Evolutionary conservation across 2,888 invertebrate species (phyloP), one percentile per base, ranked within the genome.

Genomic region (Punctoribates punctum): DNA sequence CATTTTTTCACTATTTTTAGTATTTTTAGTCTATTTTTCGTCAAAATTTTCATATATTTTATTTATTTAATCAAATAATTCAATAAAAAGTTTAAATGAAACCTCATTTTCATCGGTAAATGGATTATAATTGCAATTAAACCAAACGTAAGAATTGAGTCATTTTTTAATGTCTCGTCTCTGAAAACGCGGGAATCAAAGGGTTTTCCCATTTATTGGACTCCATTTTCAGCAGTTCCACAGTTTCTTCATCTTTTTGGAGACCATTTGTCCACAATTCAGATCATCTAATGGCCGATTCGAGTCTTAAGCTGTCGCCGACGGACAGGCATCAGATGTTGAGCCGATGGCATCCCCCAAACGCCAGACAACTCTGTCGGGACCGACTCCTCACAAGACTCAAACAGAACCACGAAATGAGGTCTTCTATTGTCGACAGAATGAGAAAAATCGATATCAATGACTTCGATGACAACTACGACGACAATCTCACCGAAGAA

Each of bases 371-470:
- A 11, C 15, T 60, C 5, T 67, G 67, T n/a, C 13, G 42, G 15
- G 67, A 67, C 38, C 25, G 67, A 29, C 42, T 67, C 9, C 34
- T 67, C 1, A n/a, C 38, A 38, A 34, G 42, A 67, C 67, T 67
- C 15, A 67, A 42, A 67, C 34, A 67, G 38, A 34, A 29, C 67
- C 42, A 67, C 38, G 67, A 67, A 67, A 67, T 42, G 34, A 25
- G 67, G 20, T 67, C 67, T 27, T 42, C 42, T 20, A 9, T 67
- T 34, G 67, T 67, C n/a, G 67, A 67, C n/a, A 13, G 67, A n/a
- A 67, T 67, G 67, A 67, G 67, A n/a, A 67, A 67, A 67, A 20
- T 67, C 38, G 38, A 67, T n/a, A 42, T 42, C n/a, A 67, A 38
- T 20, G 38, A 67, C 67, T 29, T 62, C 29, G n/a, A 62, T 62